Conservation (phyloP, 2,888 invertebrate genomes). For the Hipparchia sbordonii region DNA sequence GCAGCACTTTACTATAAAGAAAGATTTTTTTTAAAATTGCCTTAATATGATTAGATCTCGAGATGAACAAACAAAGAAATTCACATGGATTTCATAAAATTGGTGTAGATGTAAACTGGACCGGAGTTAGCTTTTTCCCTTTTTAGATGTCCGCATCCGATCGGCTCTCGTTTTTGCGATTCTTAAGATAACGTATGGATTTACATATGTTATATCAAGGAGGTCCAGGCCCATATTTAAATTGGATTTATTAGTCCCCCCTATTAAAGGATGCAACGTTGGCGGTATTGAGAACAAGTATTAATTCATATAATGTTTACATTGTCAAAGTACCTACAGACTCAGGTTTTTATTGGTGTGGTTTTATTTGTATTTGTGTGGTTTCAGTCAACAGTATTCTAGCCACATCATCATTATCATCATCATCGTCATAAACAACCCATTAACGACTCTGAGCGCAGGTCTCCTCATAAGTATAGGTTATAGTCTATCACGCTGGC, state of each 20-base stretch:
- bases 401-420: too few relatives aligned
- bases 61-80: background rate
- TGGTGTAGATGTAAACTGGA: slow-evolving; percentile 5
- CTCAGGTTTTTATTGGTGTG: too few relatives aligned
- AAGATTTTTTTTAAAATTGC: background rate
- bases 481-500: too few relatives aligned
- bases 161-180: slow-evolving; percentile 74
- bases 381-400: too few relatives aligned
- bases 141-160: slow-evolving; percentile 65
- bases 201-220: slow-evolving; percentile 81
- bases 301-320: background rate
- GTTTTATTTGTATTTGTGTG: too few relatives aligned
- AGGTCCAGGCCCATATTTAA: slow-evolving; percentile 76
- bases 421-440: too few relatives aligned
- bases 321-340: background rate
- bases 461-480: too few relatives aligned
- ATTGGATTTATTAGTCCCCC: slow-evolving; percentile 80
- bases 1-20: too few relatives aligned
- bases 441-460: too few relatives aligned
- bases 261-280: slow-evolving; percentile 65
- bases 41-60: background rate
- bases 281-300: slow-evolving; percentile 51
- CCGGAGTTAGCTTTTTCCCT: slow-evolving; percentile 50
- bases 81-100: background rate
- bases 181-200: slow-evolving; percentile 80